These are phyloP conservation scores for Himalopsyche japonica DNA, from an alignment of 2,888 invertebrate species.

Conservation along the genomic window DNA sequence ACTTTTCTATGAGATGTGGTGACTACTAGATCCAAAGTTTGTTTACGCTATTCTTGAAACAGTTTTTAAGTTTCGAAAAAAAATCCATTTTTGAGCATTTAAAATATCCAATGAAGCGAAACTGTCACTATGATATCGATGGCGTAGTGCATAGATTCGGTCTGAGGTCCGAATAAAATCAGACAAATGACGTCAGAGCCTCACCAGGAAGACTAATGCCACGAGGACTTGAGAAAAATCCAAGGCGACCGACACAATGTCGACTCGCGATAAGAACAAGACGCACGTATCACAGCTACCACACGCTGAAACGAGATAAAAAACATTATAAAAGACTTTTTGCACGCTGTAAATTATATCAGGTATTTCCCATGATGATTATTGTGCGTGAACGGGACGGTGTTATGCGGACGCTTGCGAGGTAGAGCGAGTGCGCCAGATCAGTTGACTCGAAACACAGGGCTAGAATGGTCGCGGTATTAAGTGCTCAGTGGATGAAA, in stretches of 20 bases:
- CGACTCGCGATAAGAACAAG: conserved; percentile 11
- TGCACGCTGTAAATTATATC: conserved; percentile 39
- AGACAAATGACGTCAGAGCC: conserved; percentile 27
- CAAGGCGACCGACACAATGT: conserved; percentile 33
- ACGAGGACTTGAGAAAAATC: conserved; percentile 31
- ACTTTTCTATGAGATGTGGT: too few species aligned
- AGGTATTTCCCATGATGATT: conserved; percentile 40
- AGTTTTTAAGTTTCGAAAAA: too few species aligned
- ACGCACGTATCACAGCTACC: conserved; percentile 18
- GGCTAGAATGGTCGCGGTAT: conserved; percentile 37
- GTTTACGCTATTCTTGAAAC: too few species aligned
- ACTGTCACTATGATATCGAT: background rate
- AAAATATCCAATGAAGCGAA: background rate
- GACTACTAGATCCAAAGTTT: too few species aligned
- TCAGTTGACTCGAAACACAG: conserved; percentile 46
- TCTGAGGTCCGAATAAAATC: background rate
- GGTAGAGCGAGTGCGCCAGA: conserved; percentile 48
- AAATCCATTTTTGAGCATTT: background rate
- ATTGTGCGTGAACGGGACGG: conserved; percentile 40
- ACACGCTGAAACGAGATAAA: conserved; percentile 25
- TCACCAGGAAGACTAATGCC: conserved; percentile 31
- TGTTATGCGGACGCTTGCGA: conserved; percentile 18
- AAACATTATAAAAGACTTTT: conserved; percentile 20
- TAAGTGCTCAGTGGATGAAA: conserved; percentile 9
- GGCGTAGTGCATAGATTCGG: background rate